Percentiles rank a stretch among this genome's conserved stretches.
Conservation (phyloP, 2,888 invertebrate species). For the Drosophila anceps region DNA sequence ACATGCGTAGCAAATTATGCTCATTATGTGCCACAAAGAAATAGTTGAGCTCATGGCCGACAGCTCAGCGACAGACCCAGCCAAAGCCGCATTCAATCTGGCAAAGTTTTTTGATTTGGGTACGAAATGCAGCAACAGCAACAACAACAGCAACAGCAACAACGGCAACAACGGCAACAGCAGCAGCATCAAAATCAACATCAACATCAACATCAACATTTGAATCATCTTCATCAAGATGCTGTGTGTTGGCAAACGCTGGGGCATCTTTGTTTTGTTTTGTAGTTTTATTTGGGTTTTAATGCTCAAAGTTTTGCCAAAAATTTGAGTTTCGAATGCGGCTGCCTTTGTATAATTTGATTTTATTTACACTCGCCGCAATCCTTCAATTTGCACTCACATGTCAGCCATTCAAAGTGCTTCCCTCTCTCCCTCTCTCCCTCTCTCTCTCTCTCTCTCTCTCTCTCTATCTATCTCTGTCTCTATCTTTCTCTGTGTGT, state of each 20-base stretch:
- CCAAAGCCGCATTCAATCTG: slow-evolving; percentile 23
- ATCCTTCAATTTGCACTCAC: slow-evolving; percentile 52
- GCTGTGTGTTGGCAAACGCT: not conserved
- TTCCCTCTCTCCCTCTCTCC: not conserved
- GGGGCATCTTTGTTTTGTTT: slow-evolving; percentile 32
- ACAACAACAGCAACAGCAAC: not conserved
- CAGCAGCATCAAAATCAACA: slow-evolving; percentile 7
- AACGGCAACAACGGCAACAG: not conserved
- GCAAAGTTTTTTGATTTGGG: slow-evolving; percentile 60
- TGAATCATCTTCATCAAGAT: slow-evolving; percentile 18
- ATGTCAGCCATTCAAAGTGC: slow-evolving; percentile 25
- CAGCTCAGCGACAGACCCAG: slow-evolving; percentile 8
- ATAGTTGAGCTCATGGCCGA: slow-evolving; percentile 55
- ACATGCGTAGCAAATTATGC: slow-evolving; percentile 75
- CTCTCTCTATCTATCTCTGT: not conserved
- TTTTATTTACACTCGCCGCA: slow-evolving; percentile 54
- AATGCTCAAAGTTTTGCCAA: slow-evolving; percentile 33
- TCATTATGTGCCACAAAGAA: slow-evolving; percentile 72
- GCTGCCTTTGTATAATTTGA: slow-evolving; percentile 54
- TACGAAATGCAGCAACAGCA: slow-evolving; percentile 21
- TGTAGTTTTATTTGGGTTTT: slow-evolving; percentile 36
- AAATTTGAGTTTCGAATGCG: slow-evolving; percentile 30
- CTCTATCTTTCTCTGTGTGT: not conserved
- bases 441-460: not conserved
- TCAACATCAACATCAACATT: slow-evolving; percentile 9